These are phyloP conservation scores for Conistra vaccinii DNA, from an alignment of 2,888 invertebrate species.

Conservation along the genomic window DNA sequence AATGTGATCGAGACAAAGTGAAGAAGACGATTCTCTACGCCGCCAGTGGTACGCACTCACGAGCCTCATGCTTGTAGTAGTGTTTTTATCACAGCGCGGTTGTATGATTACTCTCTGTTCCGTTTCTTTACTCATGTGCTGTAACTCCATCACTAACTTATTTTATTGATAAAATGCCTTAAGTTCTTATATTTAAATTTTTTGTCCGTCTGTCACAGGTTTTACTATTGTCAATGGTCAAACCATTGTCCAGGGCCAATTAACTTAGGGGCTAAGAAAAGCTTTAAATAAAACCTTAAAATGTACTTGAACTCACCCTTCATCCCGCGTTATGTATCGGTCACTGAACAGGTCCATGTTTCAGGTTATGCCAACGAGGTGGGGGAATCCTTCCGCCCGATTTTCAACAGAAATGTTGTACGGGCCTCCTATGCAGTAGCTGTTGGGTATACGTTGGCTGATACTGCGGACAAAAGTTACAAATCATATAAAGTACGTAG, in stretches of 20 bases:
- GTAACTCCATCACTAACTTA: neutral
- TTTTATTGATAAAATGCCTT: neutral
- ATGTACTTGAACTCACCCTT: constrained; percentile 75
- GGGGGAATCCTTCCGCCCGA: constrained; percentile 97
- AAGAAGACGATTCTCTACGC: too few species aligned
- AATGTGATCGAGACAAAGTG: too few species aligned
- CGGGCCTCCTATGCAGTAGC: constrained; percentile 95
- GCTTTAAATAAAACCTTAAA: neutral
- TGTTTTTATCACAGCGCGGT: too few species aligned
- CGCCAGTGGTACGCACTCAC: too few species aligned
- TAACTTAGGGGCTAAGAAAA: neutral
- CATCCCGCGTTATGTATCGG: constrained; percentile 84
- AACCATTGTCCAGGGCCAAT: too few species aligned
- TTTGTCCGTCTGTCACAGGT: neutral
- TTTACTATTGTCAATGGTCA: neutral
- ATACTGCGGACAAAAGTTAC: constrained; percentile 94
- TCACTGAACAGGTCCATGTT: constrained; percentile 87
- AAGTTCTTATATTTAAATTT: neutral
- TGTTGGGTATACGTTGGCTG: constrained; percentile 96
- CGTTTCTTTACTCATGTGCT: too few species aligned
- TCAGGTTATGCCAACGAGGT: constrained; percentile 99
- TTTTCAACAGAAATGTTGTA: constrained; percentile 94
- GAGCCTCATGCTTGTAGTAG: too few species aligned
- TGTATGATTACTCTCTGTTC: too few species aligned
- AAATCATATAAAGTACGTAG: constrained; percentile 91